Evolutionary conservation across 2,113 vertebrate genomes (phyloP).

Genomic region (Felis catus): DNA sequence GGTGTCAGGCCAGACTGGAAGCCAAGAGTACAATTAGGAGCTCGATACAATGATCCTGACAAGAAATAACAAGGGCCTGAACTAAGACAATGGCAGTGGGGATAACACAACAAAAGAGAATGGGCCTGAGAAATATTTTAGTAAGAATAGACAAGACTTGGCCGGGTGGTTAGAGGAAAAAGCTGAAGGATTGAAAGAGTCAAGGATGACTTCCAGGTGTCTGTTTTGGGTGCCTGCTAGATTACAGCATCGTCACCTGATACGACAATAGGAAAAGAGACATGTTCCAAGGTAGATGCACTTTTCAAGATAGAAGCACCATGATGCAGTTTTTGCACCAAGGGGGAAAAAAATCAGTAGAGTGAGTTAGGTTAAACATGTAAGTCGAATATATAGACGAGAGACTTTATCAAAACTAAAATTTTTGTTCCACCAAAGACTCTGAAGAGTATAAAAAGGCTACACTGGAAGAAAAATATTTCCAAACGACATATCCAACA

Average conservation of each 20-base stretch:
- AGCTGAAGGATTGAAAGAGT: neutral
- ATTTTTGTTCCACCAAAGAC: neutral
- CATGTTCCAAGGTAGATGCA: neutral
- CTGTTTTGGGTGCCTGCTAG: neutral
- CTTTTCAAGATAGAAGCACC: neutral
- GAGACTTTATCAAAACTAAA: neutral
- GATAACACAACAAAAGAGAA: neutral
- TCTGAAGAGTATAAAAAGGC: conserved; percentile 3
- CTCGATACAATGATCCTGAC: neutral
- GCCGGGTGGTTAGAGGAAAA: neutral
- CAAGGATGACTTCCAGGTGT: neutral
- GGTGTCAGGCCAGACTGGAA: neutral
- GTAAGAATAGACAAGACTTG: neutral
- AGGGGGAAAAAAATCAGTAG: neutral
- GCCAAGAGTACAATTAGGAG: neutral
- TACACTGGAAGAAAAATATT: neutral
- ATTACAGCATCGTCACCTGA: neutral
- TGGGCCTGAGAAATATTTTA: neutral
- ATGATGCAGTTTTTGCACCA: neutral
- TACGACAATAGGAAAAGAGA: neutral
- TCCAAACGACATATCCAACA: neutral
- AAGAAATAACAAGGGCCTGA: neutral
- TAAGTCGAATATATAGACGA: neutral
- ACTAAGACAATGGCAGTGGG: neutral
- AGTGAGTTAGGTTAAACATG: neutral